Conservation (phyloP, 2,113 vertebrate genomes). For the Pleuronectes platessa region DNA sequence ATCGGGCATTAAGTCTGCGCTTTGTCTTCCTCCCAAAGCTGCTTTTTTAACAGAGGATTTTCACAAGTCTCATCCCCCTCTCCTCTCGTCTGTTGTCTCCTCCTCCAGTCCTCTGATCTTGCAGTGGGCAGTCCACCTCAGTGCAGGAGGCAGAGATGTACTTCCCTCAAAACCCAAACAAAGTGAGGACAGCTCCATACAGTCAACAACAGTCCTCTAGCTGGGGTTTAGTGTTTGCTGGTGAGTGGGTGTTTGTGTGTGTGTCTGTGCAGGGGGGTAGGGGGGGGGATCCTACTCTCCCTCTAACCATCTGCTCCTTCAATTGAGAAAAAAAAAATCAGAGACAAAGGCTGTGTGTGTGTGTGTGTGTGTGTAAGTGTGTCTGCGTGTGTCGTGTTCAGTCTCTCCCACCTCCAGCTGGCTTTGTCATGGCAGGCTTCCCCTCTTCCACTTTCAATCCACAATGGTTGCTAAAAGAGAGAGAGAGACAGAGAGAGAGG, state of each 20-base stretch:
- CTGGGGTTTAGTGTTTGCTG: slow-evolving; percentile 58
- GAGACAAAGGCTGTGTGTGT: slow-evolving; percentile 70
- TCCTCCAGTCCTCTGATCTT: slow-evolving; percentile 73
- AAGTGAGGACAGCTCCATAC: slow-evolving; percentile 67
- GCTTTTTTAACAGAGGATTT: slow-evolving; percentile 75
- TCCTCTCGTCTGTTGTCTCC: slow-evolving; percentile 68
- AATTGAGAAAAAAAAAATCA: slow-evolving; percentile 55
- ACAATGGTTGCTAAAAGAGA: slow-evolving; percentile 59
- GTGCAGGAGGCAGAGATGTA: slow-evolving; percentile 46
- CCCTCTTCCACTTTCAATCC: slow-evolving; percentile 67
- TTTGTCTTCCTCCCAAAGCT: slow-evolving; percentile 77
- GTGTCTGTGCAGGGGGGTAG: background rate
- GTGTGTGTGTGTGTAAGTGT: slow-evolving; percentile 55
- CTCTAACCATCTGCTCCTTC: slow-evolving; percentile 80
- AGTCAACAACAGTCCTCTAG: slow-evolving; percentile 67
- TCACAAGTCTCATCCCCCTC: slow-evolving; percentile 74
- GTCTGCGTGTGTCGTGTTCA: slow-evolving; percentile 61
- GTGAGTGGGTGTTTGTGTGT: slow-evolving; percentile 53
- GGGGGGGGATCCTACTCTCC: slow-evolving; percentile 74
- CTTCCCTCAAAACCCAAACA: slow-evolving; percentile 72
- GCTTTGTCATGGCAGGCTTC: slow-evolving; percentile 73
- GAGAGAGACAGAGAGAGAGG: slow-evolving; percentile 38
- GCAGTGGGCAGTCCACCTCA: slow-evolving; percentile 72
- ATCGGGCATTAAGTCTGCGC: slow-evolving; percentile 70
- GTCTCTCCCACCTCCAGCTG: slow-evolving; percentile 73